These are phyloP conservation scores for Centruroides vittatus DNA, from an alignment of 1,140 invertebrate genomes.

Conservation along the genomic window DNA sequence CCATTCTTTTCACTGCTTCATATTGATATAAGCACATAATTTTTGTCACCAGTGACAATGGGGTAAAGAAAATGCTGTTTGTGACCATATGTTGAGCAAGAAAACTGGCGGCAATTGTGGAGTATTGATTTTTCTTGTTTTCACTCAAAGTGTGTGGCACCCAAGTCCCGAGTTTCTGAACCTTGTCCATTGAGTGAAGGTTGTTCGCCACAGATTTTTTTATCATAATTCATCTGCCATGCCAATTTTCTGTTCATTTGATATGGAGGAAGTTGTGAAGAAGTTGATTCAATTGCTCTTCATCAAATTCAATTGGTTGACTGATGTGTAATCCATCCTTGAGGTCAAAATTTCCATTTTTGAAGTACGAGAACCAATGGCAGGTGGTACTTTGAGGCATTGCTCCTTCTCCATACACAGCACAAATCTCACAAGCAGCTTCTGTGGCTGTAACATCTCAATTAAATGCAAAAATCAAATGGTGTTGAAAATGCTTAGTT, in stretches of 20 bases:
- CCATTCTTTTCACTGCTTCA: constrained; percentile 4
- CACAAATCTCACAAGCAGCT: constrained; percentile 2
- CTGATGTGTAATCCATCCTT: background rate
- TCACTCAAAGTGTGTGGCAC: background rate
- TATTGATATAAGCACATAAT: constrained; percentile 6
- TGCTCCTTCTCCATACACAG: background rate
- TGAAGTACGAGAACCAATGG: constrained; percentile 2
- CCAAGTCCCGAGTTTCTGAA: constrained; percentile 1
- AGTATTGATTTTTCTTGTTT: background rate
- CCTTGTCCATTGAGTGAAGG: constrained; percentile 5
- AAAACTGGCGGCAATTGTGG: constrained; percentile 1
- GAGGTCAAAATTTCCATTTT: constrained; percentile 7
- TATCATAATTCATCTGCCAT: background rate
- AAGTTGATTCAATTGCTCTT: constrained; percentile 1
- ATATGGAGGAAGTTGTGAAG: constrained; percentile 1
- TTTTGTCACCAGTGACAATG: constrained; percentile 9
- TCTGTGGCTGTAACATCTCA: background rate
- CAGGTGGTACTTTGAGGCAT: background rate
- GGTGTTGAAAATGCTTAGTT: background rate
- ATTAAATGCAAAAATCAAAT: background rate
- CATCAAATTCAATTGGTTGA: background rate
- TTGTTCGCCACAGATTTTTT: background rate
- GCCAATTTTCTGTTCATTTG: constrained; percentile 2
- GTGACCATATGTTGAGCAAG: constrained; percentile 2
- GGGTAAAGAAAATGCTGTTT: constrained; percentile 2